Evolutionary conservation across 1,140 invertebrate genomes (phyloP).

Genomic region (Mya arenaria): DNA sequence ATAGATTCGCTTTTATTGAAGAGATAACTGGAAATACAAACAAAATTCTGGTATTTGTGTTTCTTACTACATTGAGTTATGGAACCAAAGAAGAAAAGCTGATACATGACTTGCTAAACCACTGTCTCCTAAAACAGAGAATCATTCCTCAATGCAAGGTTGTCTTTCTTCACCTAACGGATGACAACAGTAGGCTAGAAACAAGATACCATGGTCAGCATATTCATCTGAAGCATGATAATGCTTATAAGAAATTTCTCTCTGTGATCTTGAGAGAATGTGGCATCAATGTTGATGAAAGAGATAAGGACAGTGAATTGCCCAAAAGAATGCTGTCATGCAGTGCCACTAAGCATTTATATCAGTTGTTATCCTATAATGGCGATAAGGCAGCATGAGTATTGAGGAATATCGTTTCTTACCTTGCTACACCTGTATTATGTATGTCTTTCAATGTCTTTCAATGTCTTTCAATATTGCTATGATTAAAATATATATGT

Average conservation of each 20-base stretch:
- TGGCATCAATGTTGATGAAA: conserved; percentile 11
- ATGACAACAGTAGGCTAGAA: background rate
- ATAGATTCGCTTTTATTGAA: conserved; percentile 9
- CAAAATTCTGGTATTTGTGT: conserved; percentile 16
- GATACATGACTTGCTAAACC: background rate
- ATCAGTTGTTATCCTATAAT: too few species aligned
- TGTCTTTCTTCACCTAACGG: conserved; percentile 6
- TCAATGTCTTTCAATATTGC: too few species aligned
- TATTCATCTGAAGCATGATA: background rate
- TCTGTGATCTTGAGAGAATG: background rate
- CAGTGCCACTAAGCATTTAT: too few species aligned
- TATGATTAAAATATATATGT: too few species aligned
- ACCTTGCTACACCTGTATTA: too few species aligned
- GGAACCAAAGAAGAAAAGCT: background rate
- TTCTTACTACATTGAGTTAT: background rate
- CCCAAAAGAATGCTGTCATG: too few species aligned
- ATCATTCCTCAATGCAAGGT: conserved; percentile 18
- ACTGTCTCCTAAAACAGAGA: conserved; percentile 5
- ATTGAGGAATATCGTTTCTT: too few species aligned
- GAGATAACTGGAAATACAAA: background rate
- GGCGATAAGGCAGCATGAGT: too few species aligned
- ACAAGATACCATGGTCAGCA: background rate
- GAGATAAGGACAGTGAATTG: too few species aligned
- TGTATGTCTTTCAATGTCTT: too few species aligned
- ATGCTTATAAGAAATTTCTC: background rate